These are phyloP conservation scores for Pachypeltis micranthus DNA, from an alignment of 1,140 invertebrate species.

Conservation along the genomic window DNA sequence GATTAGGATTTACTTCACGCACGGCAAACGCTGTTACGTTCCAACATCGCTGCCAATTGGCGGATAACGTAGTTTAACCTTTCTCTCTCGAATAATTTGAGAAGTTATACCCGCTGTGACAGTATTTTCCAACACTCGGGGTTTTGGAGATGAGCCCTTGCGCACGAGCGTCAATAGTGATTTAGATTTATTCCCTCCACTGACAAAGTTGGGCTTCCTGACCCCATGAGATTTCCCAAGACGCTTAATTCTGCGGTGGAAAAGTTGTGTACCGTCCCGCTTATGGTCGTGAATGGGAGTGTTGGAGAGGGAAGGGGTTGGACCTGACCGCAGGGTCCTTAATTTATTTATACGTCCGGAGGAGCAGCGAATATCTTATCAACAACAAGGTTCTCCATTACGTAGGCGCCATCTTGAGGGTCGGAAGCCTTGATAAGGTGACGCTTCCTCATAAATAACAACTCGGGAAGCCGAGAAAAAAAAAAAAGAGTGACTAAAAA, in stretches of 20 bases:
- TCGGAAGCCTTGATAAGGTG: conserved; percentile 14
- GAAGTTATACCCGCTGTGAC: too few species aligned
- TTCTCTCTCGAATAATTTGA: too few species aligned
- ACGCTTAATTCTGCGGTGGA: conserved; percentile 12
- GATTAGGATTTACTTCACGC: too few species aligned
- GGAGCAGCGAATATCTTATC: conserved; percentile 14
- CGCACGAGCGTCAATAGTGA: too few species aligned
- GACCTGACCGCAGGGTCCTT: conserved; percentile 11
- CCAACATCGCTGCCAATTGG: too few species aligned
- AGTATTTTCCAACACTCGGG: too few species aligned
- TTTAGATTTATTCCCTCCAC: too few species aligned
- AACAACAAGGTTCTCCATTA: conserved; percentile 15
- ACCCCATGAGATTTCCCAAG: conserved; percentile 14
- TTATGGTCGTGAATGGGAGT: too few species aligned
- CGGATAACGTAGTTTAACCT: too few species aligned
- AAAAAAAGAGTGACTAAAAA: background rate
- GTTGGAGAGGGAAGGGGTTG: background rate
- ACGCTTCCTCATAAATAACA: conserved; percentile 16
- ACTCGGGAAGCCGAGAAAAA: background rate
- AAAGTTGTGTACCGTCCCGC: conserved; percentile 12
- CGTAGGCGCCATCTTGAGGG: conserved; percentile 13
- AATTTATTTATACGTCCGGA: conserved; percentile 17
- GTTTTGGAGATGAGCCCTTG: too few species aligned
- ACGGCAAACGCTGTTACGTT: too few species aligned
- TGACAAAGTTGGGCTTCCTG: too few species aligned